Percentiles rank a stretch among this genome's conserved stretches.
phyloP scores from a whole-genome alignment of 2,113 vertebrate species.

The Pristiophorus japonicus region DNA sequence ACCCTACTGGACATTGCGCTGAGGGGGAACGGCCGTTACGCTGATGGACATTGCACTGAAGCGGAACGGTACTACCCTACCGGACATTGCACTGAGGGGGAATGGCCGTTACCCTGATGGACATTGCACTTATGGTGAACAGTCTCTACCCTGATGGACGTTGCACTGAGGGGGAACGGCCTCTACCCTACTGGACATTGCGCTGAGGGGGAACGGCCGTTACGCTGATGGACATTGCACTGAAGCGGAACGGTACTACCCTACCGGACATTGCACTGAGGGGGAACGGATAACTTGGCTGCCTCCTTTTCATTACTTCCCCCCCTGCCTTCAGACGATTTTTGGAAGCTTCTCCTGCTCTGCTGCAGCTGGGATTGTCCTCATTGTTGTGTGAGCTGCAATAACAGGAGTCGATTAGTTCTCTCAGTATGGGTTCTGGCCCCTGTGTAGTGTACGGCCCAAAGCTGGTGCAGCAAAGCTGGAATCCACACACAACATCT shows the following conservation, averaged over 20 bases:
- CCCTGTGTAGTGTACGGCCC: not conserved
- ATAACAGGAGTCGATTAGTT: conserved; percentile 19
- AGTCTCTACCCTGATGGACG: not conserved
- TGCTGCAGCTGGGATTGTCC: not conserved
- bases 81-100: not conserved
- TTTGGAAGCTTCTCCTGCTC: not conserved
- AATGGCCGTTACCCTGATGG: not conserved
- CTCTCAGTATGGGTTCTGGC: not conserved
- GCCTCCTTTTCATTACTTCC: not conserved
- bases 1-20: not conserved
- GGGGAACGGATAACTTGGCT: not conserved
- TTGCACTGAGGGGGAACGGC: not conserved
- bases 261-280: not conserved
- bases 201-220: not conserved
- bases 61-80: not conserved
- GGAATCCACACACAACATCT: conserved; percentile 6
- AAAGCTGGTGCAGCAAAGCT: not conserved
- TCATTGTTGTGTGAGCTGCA: not conserved
- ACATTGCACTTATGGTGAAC: not conserved
- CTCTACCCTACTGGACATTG: not conserved
- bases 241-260: not conserved
- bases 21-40: not conserved
- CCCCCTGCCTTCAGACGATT: not conserved
- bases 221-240: not conserved
- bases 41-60: not conserved